Conservation (phyloP, 2,797 vertebrate genomes). For the Channallabes apus region DNA sequence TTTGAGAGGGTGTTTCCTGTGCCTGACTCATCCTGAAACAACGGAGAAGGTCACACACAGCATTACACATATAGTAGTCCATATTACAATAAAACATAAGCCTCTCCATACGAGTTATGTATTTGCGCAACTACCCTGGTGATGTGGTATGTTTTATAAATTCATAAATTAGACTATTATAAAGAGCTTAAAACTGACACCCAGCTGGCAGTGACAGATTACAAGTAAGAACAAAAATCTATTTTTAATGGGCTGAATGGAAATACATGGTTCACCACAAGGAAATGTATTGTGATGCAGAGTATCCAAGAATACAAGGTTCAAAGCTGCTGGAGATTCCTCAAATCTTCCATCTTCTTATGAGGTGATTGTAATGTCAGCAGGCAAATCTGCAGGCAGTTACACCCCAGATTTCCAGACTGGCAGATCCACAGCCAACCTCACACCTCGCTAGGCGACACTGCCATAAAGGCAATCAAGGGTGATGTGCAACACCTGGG, state of each 20-base stretch:
- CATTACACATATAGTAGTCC: neutral
- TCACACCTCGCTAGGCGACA: no score
- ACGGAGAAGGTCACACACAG: neutral
- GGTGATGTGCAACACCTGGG: no score
- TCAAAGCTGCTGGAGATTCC: neutral
- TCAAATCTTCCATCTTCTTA: neutral
- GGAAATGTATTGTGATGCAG: neutral
- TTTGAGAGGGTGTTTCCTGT: slow-evolving; percentile 22
- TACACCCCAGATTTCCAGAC: no score
- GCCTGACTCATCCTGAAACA: slow-evolving; percentile 21
- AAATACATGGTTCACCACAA: neutral
- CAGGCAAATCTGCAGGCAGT: no score
- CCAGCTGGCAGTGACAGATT: slow-evolving; percentile 14
- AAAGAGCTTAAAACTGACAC: neutral
- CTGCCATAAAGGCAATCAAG: no score
- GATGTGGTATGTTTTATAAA: neutral
- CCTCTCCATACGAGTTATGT: neutral
- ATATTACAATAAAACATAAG: neutral
- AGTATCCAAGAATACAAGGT: neutral
- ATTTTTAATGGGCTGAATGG: neutral
- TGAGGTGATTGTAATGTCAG: neutral
- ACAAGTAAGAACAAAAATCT: neutral
- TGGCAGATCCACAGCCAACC: no score
- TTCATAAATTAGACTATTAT: neutral
- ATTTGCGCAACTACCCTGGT: slow-evolving; percentile 2